phyloP scores from a whole-genome alignment of 2,888 invertebrate genomes.

The Ferdinandea cuprea region DNA sequence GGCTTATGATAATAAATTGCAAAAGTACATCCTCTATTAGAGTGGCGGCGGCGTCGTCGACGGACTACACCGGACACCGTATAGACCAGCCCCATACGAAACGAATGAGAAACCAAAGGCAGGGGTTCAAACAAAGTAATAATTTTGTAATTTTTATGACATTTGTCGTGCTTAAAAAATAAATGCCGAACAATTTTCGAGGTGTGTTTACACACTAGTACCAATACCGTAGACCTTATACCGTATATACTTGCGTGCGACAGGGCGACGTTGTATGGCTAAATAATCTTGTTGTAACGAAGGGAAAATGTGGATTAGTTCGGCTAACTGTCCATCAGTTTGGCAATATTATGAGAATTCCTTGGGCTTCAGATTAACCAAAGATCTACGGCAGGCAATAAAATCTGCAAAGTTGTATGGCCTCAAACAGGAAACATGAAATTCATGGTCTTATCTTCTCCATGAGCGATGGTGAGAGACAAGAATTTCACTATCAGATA shows the following conservation, averaged over 20 bases:
- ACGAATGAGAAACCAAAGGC: conserved; percentile 65
- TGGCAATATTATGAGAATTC: conserved; percentile 61
- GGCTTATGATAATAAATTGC: conserved; percentile 74
- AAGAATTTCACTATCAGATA: conserved; percentile 20
- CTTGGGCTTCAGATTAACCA: conserved; percentile 32
- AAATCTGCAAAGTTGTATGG: conserved; percentile 33
- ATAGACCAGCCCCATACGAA: conserved; percentile 44
- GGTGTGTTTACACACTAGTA: conserved; percentile 63
- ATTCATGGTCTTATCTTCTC: conserved; percentile 43
- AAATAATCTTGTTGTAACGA: conserved; percentile 47
- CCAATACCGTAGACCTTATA: conserved; percentile 42
- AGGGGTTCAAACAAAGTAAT: conserved; percentile 72
- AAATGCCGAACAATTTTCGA: conserved; percentile 68
- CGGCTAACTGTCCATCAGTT: conserved; percentile 66
- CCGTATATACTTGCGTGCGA: conserved; percentile 67
- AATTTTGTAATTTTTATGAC: conserved; percentile 73
- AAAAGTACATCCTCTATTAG: conserved; percentile 64
- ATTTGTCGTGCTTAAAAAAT: conserved; percentile 70
- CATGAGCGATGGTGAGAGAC: conserved; percentile 39
- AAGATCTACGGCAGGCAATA: conserved; percentile 55
- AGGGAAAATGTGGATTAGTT: conserved; percentile 64
- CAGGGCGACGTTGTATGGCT: conserved; percentile 39
- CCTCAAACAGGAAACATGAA: conserved; percentile 34
- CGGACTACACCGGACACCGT: not conserved
- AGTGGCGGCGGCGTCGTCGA: conserved; percentile 13